Evolutionary conservation across 2,113 vertebrate genomes (phyloP).

Genomic region (Lontra canadensis): DNA sequence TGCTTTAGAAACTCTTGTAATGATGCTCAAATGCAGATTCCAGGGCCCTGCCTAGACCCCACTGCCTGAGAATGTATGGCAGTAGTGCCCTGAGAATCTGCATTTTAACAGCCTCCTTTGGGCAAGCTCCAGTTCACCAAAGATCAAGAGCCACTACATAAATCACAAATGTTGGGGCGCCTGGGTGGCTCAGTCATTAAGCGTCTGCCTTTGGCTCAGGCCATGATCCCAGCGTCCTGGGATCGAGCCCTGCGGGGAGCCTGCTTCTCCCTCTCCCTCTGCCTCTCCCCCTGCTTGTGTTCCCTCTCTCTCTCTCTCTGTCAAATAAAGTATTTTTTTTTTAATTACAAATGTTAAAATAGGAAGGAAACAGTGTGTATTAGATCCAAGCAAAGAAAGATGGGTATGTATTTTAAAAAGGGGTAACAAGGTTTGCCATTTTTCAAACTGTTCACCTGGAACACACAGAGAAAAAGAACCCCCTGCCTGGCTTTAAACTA

Average conservation of each 20-base stretch:
- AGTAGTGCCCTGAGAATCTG: not conserved
- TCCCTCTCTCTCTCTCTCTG: no score
- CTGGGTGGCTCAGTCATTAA: no score
- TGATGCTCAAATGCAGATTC: not conserved
- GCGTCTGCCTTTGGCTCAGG: no score
- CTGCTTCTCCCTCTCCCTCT: no score
- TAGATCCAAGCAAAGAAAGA: not conserved
- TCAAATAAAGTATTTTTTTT: no score
- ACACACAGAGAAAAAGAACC: not conserved
- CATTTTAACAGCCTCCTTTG: not conserved
- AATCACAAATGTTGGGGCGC: not conserved
- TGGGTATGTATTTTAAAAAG: not conserved
- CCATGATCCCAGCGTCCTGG: no score
- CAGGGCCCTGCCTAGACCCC: not conserved
- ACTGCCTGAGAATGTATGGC: not conserved
- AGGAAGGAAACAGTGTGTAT: not conserved
- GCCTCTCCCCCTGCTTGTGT: no score
- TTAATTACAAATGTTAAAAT: not conserved
- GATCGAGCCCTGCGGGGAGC: no score
- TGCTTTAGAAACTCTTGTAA: not conserved
- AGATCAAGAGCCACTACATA: not conserved
- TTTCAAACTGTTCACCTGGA: not conserved
- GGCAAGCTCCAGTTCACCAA: not conserved
- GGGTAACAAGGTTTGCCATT: not conserved
- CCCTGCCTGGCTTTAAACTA: not conserved